These are phyloP conservation scores for Eueides isabella DNA, from an alignment of 1,140 invertebrate species.

Conservation along the genomic window DNA sequence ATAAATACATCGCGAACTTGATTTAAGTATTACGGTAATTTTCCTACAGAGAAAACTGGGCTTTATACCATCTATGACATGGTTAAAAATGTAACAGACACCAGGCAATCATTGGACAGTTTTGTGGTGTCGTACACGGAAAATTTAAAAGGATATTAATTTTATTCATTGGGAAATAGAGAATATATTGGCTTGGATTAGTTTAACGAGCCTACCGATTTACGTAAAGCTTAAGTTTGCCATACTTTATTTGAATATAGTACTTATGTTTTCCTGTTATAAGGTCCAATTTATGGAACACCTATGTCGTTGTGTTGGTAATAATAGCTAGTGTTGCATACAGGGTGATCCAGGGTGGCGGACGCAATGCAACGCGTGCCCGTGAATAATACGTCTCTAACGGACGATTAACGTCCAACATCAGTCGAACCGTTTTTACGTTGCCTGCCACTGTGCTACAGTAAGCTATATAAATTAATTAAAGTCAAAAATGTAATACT, in stretches of 20 bases:
- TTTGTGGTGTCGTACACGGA: conserved; percentile 58
- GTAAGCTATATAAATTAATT: background rate
- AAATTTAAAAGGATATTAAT: conserved; percentile 76
- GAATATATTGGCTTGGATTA: conserved; percentile 79
- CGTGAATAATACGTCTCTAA: conserved; percentile 77
- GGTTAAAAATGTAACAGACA: background rate
- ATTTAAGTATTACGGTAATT: background rate
- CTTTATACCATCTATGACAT: background rate
- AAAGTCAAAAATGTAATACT: conserved; percentile 16
- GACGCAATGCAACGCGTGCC: conserved; percentile 73
- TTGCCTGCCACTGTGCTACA: background rate
- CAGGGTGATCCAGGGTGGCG: conserved; percentile 68
- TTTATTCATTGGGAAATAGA: conserved; percentile 77
- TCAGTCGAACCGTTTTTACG: conserved; percentile 61
- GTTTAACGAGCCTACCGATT: conserved; percentile 61
- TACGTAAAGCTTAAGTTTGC: conserved; percentile 38
- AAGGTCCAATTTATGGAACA: background rate
- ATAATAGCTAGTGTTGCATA: conserved; percentile 38
- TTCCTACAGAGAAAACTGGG: background rate
- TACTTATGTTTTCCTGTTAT: background rate
- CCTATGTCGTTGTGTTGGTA: conserved; percentile 28
- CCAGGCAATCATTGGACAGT: conserved; percentile 30
- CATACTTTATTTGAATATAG: background rate
- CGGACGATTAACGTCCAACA: conserved; percentile 72
- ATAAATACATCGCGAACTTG: conserved; percentile 50